phyloP scores from a whole-genome alignment of 2,888 invertebrate genomes.

The Hydrotaea diabolus region DNA sequence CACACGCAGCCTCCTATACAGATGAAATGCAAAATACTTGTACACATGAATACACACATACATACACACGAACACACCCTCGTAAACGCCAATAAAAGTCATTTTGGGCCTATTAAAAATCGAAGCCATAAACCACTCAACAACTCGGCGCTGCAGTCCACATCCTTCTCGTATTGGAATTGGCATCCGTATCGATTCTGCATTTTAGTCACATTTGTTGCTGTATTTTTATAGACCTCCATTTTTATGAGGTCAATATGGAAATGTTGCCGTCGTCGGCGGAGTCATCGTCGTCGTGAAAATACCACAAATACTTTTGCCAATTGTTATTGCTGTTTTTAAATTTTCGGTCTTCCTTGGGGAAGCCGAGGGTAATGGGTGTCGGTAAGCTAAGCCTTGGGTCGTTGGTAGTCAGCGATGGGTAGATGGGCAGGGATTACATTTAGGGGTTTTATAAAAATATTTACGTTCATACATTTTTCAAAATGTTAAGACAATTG shows the following conservation, averaged over 20 bases:
- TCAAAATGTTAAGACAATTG: background rate
- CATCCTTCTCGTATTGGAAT: conserved; percentile 1
- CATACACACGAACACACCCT: background rate
- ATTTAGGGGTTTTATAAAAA: conserved; percentile 13
- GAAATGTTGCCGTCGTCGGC: background rate
- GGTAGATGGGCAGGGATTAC: background rate
- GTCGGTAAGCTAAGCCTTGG: background rate
- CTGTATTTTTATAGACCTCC: background rate
- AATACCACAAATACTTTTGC: conserved; percentile 26
- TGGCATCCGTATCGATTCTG: conserved; percentile 12
- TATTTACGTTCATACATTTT: background rate
- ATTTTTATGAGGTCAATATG: conserved; percentile 38
- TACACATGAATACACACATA: too few relatives aligned
- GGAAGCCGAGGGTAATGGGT: background rate
- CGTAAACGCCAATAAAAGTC: conserved; percentile 7
- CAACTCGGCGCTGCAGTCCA: background rate
- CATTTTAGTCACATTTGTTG: background rate
- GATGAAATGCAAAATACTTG: too few relatives aligned
- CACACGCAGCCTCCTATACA: too few relatives aligned
- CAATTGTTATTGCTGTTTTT: background rate
- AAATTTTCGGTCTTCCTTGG: background rate
- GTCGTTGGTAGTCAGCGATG: too few relatives aligned
- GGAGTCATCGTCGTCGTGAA: conserved; percentile 14
- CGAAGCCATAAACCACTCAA: conserved; percentile 8
- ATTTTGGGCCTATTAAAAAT: conserved; percentile 27